Base-by-base conservation (phyloP, 2,888 invertebrate species). In the Panorpa germanica region DNA sequence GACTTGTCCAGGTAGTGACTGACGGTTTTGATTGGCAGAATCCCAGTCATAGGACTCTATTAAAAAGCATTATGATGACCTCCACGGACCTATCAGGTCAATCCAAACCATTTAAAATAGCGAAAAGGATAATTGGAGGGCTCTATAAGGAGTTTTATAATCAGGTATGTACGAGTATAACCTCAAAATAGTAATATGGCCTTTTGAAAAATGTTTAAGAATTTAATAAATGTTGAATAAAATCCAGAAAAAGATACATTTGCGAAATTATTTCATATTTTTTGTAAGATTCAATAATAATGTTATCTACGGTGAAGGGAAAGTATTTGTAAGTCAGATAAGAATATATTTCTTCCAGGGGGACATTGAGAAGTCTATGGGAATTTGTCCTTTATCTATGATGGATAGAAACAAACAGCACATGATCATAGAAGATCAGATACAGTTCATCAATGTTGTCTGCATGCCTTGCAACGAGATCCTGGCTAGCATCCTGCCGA, bases 401-500 rank as follows among this genome's bases (percentile, higher is more conserved):
- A 69, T 70, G 70, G 68, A 70, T 47, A 52, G 69, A 25, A 58
- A 60, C 3, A 65, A 66, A 40, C 47, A 54, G 36, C 40, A 55
- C 35, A 58, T 59, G 45, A 62, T 69, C 43, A 68, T 70, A 1
- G 62, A 65, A 14, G 68, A 69, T 39, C 70, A 72, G 55, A 60
- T 67, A 11, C 63, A 68, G 45, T 70, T 70, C 51, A 48, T 69
- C 12, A 55, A 59, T 0, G 61, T 66, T 19, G 61, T 70, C 28
- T 63, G 66, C 36, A 45, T 69, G 41, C 69, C 69, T 1, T 66
- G 67, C 34, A 50, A 61, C 12, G 48, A 63, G 41, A 47, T 69
- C 39, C 46, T 69, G 39, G 55, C 57, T 43, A 50, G 47, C 32
- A 38, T 65, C 21, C 50, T 70, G 35, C 63, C 66, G 3, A 63